phyloP scores from a whole-genome alignment of 2,888 invertebrate genomes.

The Alloplasta piceator region DNA sequence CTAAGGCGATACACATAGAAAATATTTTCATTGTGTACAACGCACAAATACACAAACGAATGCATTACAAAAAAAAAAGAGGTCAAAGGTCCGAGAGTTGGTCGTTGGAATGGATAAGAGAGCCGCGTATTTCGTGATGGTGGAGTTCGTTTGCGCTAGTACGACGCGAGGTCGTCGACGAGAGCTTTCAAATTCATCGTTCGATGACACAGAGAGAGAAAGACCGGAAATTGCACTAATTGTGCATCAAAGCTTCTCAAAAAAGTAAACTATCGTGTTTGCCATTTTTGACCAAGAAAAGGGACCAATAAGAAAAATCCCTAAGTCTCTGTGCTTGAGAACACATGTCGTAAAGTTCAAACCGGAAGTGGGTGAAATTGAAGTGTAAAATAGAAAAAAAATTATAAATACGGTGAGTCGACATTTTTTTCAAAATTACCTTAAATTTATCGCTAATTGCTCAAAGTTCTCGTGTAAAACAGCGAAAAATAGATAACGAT shows the following conservation, averaged over 20 bases:
- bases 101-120: constrained; percentile 53
- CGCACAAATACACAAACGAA: no score
- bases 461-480: not conserved
- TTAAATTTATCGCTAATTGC: not conserved
- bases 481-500: not conserved
- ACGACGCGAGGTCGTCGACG: constrained; percentile 22
- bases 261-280: no score
- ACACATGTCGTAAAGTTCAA: not conserved
- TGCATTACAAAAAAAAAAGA: constrained; percentile 1
- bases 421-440: not conserved
- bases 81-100: constrained; percentile 52
- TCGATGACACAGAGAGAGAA: constrained; percentile 37
- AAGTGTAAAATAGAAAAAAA: not conserved
- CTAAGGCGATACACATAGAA: not conserved
- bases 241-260: no score
- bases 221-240: no score
- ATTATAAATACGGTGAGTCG: not conserved
- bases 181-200: constrained; percentile 45
- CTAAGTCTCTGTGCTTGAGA: not conserved
- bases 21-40: no score
- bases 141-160: constrained; percentile 23
- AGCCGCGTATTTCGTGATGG: constrained; percentile 29
- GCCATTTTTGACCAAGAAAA: no score
- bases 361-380: not conserved
- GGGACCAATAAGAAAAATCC: no score